Evolutionary conservation across 2,797 vertebrate genomes (phyloP).

Genomic region (Takifugu rubripes): DNA sequence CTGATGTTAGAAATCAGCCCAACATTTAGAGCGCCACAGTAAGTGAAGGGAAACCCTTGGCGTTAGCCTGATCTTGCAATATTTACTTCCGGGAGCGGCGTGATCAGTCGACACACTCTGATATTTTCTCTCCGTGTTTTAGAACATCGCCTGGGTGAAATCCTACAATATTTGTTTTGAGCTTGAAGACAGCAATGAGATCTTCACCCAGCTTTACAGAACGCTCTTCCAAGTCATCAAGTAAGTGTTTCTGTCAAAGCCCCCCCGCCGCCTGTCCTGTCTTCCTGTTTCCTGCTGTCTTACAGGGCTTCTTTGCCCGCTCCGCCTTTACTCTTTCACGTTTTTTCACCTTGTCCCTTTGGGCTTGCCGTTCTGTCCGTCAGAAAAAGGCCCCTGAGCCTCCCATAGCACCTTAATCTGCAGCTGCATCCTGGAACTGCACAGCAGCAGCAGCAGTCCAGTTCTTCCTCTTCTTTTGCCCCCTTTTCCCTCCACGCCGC

Average conservation of each 20-base stretch:
- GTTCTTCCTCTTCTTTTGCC: conserved; percentile 17
- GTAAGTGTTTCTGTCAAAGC: conserved; percentile 78
- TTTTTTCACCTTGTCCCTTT: not conserved
- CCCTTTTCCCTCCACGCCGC: conserved; percentile 1
- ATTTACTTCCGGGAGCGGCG: too few relatives aligned
- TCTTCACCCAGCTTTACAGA: conserved; percentile 96
- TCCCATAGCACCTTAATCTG: conserved; percentile 1
- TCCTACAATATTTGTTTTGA: conserved; percentile 99
- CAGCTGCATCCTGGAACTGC: conserved; percentile 21
- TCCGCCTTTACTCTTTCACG: not conserved
- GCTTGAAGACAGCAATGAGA: conserved; percentile 98
- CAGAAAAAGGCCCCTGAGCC: conserved; percentile 5
- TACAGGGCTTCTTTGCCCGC: not conserved
- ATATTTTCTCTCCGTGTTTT: conserved; percentile 2
- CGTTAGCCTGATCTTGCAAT: too few relatives aligned
- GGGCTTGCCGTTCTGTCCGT: conserved; percentile 2
- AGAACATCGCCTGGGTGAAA: conserved; percentile 99
- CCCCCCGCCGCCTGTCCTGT: not conserved
- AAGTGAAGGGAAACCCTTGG: too few relatives aligned
- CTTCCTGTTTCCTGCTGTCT: not conserved
- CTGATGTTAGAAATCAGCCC: too few relatives aligned
- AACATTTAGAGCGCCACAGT: too few relatives aligned
- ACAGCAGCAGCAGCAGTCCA: conserved; percentile 9
- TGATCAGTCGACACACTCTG: too few relatives aligned
- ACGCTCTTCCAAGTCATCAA: conserved; percentile 98